phyloP scores from a whole-genome alignment of 1,140 invertebrate species.

The Magallana ariakensis region DNA sequence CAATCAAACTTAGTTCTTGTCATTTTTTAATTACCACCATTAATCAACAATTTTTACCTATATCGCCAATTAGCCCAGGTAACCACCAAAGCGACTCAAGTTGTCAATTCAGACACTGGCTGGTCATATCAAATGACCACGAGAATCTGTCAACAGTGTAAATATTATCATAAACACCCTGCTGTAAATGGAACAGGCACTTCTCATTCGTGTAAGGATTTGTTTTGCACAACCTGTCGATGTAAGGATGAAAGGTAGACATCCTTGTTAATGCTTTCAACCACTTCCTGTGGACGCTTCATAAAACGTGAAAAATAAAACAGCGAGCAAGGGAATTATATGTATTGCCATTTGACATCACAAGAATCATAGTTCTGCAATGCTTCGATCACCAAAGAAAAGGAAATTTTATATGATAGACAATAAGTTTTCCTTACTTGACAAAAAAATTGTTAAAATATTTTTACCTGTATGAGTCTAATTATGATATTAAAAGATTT shows the following conservation, averaged over 20 bases:
- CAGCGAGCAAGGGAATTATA: too few species aligned
- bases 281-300: neutral
- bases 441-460: too few species aligned
- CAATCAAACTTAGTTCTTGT: neutral
- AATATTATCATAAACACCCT: conserved; percentile 12
- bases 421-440: too few species aligned
- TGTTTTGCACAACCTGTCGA: neutral
- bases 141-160: neutral
- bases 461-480: too few species aligned
- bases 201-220: neutral
- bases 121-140: neutral
- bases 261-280: neutral
- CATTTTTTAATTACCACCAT: conserved; percentile 12
- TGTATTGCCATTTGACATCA: too few species aligned
- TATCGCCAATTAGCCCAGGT: conserved; percentile 2
- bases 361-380: too few species aligned
- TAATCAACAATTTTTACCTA: neutral
- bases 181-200: neutral
- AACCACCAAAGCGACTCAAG: neutral
- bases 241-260: neutral
- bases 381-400: too few species aligned
- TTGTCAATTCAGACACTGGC: neutral
- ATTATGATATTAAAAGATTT: too few species aligned
- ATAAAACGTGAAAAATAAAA: neutral
- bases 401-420: too few species aligned